phyloP scores from a whole-genome alignment of 2,797 vertebrate genomes.

The Etheostoma nigrum region DNA sequence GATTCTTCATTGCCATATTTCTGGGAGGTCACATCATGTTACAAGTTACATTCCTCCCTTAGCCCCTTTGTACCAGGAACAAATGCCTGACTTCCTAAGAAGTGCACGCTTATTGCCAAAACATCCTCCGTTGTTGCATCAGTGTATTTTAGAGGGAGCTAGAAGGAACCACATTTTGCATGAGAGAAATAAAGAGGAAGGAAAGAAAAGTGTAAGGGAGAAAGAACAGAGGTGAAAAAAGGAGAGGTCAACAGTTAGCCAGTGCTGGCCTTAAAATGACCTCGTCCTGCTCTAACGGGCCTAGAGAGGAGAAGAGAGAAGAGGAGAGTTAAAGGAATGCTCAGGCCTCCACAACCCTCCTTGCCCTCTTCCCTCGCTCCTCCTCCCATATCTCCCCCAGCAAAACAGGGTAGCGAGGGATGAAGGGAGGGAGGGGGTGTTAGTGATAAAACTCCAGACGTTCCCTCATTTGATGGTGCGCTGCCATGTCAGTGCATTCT shows the following conservation, averaged over 20 bases:
- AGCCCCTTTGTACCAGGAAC: conserved; percentile 29
- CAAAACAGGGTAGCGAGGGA: conserved; percentile 68
- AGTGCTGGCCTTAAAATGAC: conserved; percentile 90
- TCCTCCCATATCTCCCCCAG: conserved; percentile 75
- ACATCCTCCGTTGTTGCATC: conserved; percentile 47
- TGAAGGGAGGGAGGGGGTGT: conserved; percentile 70
- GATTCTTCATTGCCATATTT: conserved; percentile 33
- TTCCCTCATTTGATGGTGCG: conserved; percentile 95
- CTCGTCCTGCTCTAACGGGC: conserved; percentile 86
- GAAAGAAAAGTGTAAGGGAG: conserved; percentile 21
- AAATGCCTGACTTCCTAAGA: conserved; percentile 32
- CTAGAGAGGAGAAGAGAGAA: conserved; percentile 71
- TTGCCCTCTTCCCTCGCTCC: conserved; percentile 84
- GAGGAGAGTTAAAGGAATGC: conserved; percentile 91
- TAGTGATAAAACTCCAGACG: conserved; percentile 97
- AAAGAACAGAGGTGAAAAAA: conserved; percentile 51
- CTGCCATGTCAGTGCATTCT: conserved; percentile 93
- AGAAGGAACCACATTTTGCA: conserved; percentile 12
- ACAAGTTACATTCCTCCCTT: conserved; percentile 25
- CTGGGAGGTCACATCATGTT: conserved; percentile 28
- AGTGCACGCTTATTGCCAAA: conserved; percentile 53
- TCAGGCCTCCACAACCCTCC: conserved; percentile 88
- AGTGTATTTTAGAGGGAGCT: conserved; percentile 23
- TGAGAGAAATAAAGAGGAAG: conserved; percentile 15
- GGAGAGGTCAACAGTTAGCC: conserved; percentile 89